phyloP scores from a whole-genome alignment of 2,113 vertebrate genomes.

The Nyctereutes procyonoides region DNA sequence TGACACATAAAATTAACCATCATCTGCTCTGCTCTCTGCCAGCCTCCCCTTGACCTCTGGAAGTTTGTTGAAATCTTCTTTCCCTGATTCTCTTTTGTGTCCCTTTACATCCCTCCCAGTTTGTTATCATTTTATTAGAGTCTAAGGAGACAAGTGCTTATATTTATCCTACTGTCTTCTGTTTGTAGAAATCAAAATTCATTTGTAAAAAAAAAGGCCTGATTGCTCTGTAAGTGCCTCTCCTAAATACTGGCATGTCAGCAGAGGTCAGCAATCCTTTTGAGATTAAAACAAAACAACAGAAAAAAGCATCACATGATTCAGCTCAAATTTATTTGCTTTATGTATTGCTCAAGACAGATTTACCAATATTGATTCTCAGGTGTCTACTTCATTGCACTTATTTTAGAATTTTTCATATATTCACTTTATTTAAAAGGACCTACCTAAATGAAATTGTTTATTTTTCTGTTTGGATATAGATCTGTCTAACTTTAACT shows the following conservation, averaged over 20 bases:
- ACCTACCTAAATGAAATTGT: constrained; percentile 15
- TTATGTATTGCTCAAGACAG: neutral
- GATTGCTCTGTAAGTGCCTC: neutral
- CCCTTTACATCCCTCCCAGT: neutral
- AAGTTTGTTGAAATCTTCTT: neutral
- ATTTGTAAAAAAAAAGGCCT: neutral
- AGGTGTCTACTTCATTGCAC: neutral
- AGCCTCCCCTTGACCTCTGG: neutral
- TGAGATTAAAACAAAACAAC: neutral
- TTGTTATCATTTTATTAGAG: neutral
- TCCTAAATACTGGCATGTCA: neutral
- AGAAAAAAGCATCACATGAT: neutral
- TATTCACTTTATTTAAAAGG: neutral
- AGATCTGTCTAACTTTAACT: constrained; percentile 18
- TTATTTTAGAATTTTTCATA: constrained; percentile 61
- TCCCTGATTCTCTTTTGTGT: neutral
- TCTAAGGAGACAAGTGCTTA: neutral
- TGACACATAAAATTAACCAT: neutral
- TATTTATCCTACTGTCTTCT: neutral
- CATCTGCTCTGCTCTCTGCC: neutral
- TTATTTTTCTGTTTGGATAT: constrained; percentile 43
- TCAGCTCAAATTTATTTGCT: constrained; percentile 3
- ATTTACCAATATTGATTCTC: neutral
- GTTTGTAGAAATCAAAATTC: neutral
- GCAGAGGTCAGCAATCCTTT: neutral